phyloP scores from a whole-genome alignment of 2,888 invertebrate species.

The Lasius fuliginosus region DNA sequence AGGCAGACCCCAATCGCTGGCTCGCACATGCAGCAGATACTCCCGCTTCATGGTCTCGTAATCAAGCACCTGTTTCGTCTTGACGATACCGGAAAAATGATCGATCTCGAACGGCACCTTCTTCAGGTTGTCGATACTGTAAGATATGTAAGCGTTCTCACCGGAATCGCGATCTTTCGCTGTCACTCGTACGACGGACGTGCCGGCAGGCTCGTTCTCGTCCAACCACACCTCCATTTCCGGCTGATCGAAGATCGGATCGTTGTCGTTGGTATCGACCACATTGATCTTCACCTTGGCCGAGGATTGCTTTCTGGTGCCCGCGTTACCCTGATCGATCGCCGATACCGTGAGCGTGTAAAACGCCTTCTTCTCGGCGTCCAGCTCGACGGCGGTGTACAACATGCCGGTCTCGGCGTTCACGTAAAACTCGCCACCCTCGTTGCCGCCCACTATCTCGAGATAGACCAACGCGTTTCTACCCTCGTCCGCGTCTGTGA shows the following conservation, averaged over 20 bases:
- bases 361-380: constrained; percentile 94
- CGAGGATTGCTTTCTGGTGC: constrained; percentile 94
- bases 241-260: constrained; percentile 93
- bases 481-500: constrained; percentile 94
- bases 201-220: constrained; percentile 96
- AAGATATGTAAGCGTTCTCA: constrained; percentile 98
- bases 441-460: constrained; percentile 96
- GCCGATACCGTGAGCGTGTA: constrained; percentile 96
- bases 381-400: constrained; percentile 93
- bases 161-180: constrained; percentile 97
- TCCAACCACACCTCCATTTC: constrained; percentile 91
- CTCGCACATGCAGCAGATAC: constrained; percentile 94
- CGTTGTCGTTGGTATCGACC: constrained; percentile 97
- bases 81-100: constrained; percentile 96
- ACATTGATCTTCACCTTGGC: constrained; percentile 96
- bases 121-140: constrained; percentile 96
- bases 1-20: constrained; percentile 98
- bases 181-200: constrained; percentile 93
- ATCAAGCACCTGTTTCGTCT: constrained; percentile 94
- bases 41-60: constrained; percentile 96
- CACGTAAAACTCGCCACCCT: constrained; percentile 94
- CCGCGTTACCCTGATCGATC: constrained; percentile 94
- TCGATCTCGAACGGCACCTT: constrained; percentile 98
- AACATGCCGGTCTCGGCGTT: constrained; percentile 96
- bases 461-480: constrained; percentile 94